Evolutionary conservation across 2,888 invertebrate genomes (phyloP).

Genomic region (Cryptocephalus moraei): DNA sequence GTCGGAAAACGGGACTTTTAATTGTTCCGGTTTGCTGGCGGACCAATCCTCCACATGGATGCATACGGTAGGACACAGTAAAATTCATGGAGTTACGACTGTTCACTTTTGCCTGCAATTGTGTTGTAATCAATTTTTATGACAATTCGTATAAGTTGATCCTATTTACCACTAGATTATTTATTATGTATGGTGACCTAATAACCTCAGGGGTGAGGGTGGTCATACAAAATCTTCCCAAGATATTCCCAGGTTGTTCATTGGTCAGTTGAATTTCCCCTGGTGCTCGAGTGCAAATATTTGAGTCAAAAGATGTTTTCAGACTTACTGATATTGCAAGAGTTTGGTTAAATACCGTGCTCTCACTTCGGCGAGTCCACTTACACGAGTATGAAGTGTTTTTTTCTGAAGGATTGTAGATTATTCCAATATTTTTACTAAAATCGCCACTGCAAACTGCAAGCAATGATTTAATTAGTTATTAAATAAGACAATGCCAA

Average conservation of each 20-base stretch:
- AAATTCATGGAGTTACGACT: constrained; percentile 33
- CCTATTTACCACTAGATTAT: neutral
- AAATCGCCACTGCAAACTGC: constrained; percentile 42
- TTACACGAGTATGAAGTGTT: constrained; percentile 13
- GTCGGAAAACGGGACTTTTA: constrained; percentile 43
- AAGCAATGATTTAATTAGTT: constrained; percentile 12
- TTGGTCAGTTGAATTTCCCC: constrained; percentile 1
- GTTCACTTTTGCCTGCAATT: neutral
- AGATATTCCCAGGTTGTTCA: neutral
- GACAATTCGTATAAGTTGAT: neutral
- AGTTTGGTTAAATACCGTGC: constrained; percentile 9
- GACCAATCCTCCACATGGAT: constrained; percentile 60
- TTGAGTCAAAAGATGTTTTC: neutral
- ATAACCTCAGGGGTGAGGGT: constrained; percentile 20
- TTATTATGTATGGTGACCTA: constrained; percentile 20
- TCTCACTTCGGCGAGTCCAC: constrained; percentile 10
- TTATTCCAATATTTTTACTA: constrained; percentile 33
- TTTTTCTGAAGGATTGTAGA: constrained; percentile 32
- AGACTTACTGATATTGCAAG: constrained; percentile 13
- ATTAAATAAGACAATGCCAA: too few species aligned
- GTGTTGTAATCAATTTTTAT: too few species aligned
- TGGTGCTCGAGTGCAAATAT: constrained; percentile 1
- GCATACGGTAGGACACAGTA: constrained; percentile 48
- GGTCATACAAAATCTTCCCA: constrained; percentile 22
- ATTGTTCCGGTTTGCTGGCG: constrained; percentile 38